phyloP scores from a whole-genome alignment of 2,113 vertebrate genomes.

The Athene noctua region DNA sequence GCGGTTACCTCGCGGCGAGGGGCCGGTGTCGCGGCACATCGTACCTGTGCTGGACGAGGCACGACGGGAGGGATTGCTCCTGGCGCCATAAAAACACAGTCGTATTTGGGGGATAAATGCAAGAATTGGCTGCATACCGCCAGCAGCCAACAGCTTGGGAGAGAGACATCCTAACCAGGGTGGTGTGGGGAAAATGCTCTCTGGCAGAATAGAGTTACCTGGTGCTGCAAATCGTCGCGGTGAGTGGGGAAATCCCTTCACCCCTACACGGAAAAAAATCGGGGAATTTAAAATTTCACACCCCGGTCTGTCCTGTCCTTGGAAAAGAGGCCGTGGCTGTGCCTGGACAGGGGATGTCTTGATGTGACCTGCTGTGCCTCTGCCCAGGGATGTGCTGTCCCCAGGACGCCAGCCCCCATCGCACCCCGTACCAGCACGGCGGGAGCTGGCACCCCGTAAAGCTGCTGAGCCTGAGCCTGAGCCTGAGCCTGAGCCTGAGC shows the following conservation, averaged over 20 bases:
- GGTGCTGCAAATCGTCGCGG: fast-evolving
- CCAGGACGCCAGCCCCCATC: fast-evolving
- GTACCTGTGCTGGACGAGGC: fast-evolving
- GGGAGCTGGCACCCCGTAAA: not conserved
- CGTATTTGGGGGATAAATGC: not conserved
- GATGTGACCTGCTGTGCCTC: not conserved
- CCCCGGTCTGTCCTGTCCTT: fast-evolving
- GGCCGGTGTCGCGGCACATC: fast-evolving
- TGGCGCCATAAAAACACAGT: not conserved
- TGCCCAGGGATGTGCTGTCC: not conserved
- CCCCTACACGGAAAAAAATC: fast-evolving
- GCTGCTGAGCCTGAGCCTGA: not conserved
- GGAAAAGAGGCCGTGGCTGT: not conserved
- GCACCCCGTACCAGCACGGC: fast-evolving
- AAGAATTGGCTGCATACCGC: not conserved
- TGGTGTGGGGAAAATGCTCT: not conserved
- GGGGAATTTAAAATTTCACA: not conserved
- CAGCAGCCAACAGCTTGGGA: not conserved
- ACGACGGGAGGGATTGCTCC: not conserved
- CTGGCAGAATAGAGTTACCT: fast-evolving
- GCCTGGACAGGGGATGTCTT: not conserved
- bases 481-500: too few relatives aligned
- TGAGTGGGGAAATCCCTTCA: not conserved
- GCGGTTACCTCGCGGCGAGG: not conserved
- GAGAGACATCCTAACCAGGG: not conserved